Evolutionary conservation across 2,888 invertebrate species (phyloP).

Genomic region (Alsophila aescularia): DNA sequence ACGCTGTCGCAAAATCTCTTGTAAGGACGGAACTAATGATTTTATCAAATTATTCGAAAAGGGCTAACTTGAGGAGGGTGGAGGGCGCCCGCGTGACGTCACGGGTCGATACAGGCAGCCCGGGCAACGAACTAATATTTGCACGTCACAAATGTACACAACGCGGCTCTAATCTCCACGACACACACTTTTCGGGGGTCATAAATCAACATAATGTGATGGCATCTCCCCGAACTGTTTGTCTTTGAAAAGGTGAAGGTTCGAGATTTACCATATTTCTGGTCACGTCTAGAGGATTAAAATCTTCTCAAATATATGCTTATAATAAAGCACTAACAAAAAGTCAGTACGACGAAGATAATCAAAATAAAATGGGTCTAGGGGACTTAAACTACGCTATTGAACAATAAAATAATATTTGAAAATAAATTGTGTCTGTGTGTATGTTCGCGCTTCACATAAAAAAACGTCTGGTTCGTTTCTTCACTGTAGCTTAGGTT

Average conservation of each 20-base stretch:
- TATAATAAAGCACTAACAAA: too few relatives aligned
- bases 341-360: too few relatives aligned
- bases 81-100: slow-evolving; percentile 48
- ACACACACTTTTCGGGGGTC: slow-evolving; percentile 30
- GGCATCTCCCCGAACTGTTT: slow-evolving; percentile 11
- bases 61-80: slow-evolving; percentile 24
- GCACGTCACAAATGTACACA: slow-evolving; percentile 46
- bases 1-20: neutral
- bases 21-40: neutral
- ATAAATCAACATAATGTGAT: slow-evolving; percentile 24
- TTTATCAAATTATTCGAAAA: neutral
- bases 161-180: slow-evolving; percentile 36
- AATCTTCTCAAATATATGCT: too few relatives aligned
- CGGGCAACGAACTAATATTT: slow-evolving; percentile 59
- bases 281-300: neutral
- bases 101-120: slow-evolving; percentile 60
- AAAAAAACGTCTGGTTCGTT: too few relatives aligned
- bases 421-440: too few relatives aligned
- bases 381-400: too few relatives aligned
- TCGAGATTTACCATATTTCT: slow-evolving; percentile 15
- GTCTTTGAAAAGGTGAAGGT: slow-evolving; percentile 21
- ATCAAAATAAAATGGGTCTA: too few relatives aligned
- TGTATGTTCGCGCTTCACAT: too few relatives aligned
- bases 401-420: too few relatives aligned
- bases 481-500: too few relatives aligned